Evolutionary conservation across 2,113 vertebrate species (phyloP).

Genomic region (Circaetus gallicus): DNA sequence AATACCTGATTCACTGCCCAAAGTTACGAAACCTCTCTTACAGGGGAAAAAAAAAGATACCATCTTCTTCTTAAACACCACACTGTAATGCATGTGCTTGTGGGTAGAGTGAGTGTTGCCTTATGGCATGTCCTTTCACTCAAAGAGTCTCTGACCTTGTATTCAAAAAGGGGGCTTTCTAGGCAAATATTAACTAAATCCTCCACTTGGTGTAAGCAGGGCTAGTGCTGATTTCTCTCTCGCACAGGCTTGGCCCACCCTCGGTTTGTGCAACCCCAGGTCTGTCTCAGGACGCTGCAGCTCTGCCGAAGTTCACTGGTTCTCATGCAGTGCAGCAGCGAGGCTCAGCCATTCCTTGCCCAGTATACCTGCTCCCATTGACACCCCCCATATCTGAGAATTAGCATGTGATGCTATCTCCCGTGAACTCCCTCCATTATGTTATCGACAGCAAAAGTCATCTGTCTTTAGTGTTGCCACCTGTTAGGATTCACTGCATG

Average conservation of each 20-base stretch:
- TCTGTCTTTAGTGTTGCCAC: neutral
- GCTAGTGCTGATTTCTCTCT: neutral
- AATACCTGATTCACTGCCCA: neutral
- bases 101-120: neutral
- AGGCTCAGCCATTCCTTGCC: neutral
- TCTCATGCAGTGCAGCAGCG: accelerated
- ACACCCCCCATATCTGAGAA: neutral
- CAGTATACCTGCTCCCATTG: accelerated
- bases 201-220: accelerated
- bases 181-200: neutral
- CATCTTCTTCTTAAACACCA: neutral
- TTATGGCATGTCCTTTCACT: accelerated
- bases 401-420: neutral
- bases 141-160: neutral
- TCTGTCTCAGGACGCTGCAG: neutral
- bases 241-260: neutral
- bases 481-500: neutral
- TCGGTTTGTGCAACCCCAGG: neutral
- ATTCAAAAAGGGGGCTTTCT: neutral
- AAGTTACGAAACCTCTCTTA: neutral
- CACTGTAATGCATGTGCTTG: accelerated
- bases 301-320: neutral
- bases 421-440: neutral
- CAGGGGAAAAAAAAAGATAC: neutral
- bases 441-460: neutral